These are phyloP conservation scores for Ametastegia equiseti DNA, from an alignment of 2,888 invertebrate genomes.

Conservation along the genomic window DNA sequence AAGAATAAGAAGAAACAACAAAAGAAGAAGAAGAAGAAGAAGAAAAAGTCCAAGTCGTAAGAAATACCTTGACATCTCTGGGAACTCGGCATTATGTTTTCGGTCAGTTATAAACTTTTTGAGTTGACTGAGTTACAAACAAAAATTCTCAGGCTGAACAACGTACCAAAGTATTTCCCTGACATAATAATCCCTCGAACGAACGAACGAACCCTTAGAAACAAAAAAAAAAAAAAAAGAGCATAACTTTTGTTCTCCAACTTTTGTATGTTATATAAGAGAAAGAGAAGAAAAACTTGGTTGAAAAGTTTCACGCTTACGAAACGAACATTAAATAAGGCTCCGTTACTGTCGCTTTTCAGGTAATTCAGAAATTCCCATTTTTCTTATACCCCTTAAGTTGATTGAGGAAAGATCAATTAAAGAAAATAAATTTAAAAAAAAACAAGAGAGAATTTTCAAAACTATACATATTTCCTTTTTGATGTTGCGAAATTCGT, in stretches of 20 bases:
- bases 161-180: background rate
- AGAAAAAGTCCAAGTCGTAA: background rate
- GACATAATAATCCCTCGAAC: background rate
- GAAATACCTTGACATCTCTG: conserved; percentile 1
- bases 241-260: background rate
- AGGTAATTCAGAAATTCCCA: background rate
- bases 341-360: background rate
- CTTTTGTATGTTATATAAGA: background rate
- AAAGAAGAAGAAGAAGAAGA: background rate
- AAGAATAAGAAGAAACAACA: background rate
- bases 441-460: too few species aligned
- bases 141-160: background rate
- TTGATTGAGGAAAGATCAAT: too few species aligned
- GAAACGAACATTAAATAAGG: conserved; percentile 3
- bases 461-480: too few species aligned
- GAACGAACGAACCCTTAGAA: too few species aligned
- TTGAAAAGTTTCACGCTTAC: conserved; percentile 22
- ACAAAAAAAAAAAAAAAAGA: background rate
- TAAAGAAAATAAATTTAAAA: background rate
- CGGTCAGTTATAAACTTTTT: conserved; percentile 1
- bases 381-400: background rate
- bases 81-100: background rate
- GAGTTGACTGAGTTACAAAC: background rate
- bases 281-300: background rate
- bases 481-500: too few species aligned